Percentiles rank a stretch among this genome's conserved stretches.
These are phyloP conservation scores for Himalopsyche tibetana DNA, from an alignment of 2,888 invertebrate species.

Conservation along the genomic window DNA sequence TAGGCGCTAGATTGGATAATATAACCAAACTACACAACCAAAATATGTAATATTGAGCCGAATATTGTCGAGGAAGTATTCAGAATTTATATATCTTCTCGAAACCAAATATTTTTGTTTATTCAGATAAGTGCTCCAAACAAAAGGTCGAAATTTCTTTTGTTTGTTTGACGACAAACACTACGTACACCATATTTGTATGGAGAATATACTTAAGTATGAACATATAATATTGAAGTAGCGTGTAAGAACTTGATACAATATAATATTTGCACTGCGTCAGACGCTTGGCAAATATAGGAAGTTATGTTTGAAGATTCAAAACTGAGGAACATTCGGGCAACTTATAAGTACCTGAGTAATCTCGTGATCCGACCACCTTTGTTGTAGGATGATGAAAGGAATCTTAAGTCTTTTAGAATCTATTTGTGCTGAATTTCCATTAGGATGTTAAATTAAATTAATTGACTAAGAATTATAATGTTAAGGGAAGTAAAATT, in stretches of 20 bases:
- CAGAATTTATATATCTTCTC: neutral
- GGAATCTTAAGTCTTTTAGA: no score
- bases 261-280: neutral
- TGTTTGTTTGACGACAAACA: slow-evolving; percentile 8
- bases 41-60: neutral
- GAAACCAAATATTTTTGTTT: slow-evolving; percentile 29
- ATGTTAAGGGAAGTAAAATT: no score
- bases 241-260: neutral
- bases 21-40: neutral
- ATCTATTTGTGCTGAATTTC: no score
- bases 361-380: neutral
- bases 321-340: slow-evolving; percentile 32
- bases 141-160: slow-evolving; percentile 7
- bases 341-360: neutral
- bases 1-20: no score
- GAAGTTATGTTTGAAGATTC: slow-evolving; percentile 28
- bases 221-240: slow-evolving; percentile 11
- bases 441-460: no score
- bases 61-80: neutral
- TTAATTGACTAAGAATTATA: no score
- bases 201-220: neutral
- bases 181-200: neutral
- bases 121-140: neutral
- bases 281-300: neutral
- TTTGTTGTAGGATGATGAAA: no score